phyloP scores from a whole-genome alignment of 2,888 invertebrate species.

The Acrocyrtus sp. region DNA sequence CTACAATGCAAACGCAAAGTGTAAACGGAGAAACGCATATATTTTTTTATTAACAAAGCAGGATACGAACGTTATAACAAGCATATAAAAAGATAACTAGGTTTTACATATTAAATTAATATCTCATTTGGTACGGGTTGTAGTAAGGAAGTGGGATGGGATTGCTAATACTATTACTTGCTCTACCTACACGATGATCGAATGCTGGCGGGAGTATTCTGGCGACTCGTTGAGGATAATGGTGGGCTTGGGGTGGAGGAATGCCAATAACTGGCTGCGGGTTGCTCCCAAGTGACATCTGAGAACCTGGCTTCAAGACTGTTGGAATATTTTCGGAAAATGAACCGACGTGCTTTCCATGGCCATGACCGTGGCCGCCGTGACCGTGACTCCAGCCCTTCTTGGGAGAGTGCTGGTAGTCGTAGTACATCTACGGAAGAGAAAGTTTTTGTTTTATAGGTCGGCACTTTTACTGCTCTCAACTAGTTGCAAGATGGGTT shows the following conservation, averaged over 20 bases:
- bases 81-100: background rate
- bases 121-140: background rate
- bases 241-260: background rate
- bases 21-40: no score
- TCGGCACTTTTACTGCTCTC: no score
- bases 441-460: no score
- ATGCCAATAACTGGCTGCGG: conserved; percentile 7
- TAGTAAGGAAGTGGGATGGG: background rate
- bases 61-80: background rate
- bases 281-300: background rate
- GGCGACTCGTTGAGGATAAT: no score
- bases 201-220: no score
- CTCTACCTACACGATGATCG: no score
- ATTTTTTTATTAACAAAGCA: no score
- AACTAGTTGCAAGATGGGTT: conserved; percentile 57
- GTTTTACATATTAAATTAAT: background rate
- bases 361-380: conserved; percentile 20
- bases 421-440: conserved; percentile 63
- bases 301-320: conserved; percentile 9
- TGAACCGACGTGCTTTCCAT: conserved; percentile 33
- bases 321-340: conserved; percentile 45
- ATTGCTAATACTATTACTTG: no score
- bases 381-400: conserved; percentile 39
- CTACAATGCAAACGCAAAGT: no score
- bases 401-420: conserved; percentile 64